phyloP scores from a whole-genome alignment of 2,113 vertebrate genomes.

The Brachyhypopomus gauderio region DNA sequence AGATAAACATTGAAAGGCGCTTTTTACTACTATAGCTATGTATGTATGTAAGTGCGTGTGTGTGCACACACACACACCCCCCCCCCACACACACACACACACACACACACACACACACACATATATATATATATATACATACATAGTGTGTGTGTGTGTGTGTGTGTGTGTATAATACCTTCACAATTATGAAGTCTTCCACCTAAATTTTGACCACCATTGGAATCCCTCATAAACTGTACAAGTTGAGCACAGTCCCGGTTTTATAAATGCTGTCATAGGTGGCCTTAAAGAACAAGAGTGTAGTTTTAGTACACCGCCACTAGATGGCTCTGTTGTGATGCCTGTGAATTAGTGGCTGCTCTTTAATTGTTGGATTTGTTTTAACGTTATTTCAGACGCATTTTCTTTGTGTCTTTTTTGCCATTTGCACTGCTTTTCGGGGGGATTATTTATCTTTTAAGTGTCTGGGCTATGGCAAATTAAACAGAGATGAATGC shows the following conservation, averaged over 20 bases:
- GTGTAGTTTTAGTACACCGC: slow-evolving; percentile 29
- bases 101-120: too few species aligned
- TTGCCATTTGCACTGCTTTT: not conserved
- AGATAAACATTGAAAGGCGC: not conserved
- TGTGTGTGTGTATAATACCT: too few species aligned
- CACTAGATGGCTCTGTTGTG: slow-evolving; percentile 75
- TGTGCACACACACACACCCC: too few species aligned
- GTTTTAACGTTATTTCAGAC: slow-evolving; percentile 9
- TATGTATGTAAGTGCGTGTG: too few species aligned
- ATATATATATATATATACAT: too few species aligned
- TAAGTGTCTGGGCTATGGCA: slow-evolving; percentile 21
- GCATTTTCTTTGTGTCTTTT: not conserved
- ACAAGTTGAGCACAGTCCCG: not conserved
- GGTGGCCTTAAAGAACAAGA: not conserved
- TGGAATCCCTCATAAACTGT: not conserved
- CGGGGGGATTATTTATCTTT: slow-evolving; percentile 7
- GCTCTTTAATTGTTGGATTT: not conserved
- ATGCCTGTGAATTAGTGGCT: slow-evolving; percentile 40
- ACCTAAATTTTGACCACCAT: not conserved
- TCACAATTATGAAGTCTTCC: not conserved
- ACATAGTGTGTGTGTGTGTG: too few species aligned
- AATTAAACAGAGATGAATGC: slow-evolving; percentile 24
- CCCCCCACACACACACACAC: too few species aligned
- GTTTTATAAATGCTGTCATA: not conserved
- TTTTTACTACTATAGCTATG: not conserved